phyloP scores from a whole-genome alignment of 2,888 invertebrate genomes.

The Pasiphila rectangulata region DNA sequence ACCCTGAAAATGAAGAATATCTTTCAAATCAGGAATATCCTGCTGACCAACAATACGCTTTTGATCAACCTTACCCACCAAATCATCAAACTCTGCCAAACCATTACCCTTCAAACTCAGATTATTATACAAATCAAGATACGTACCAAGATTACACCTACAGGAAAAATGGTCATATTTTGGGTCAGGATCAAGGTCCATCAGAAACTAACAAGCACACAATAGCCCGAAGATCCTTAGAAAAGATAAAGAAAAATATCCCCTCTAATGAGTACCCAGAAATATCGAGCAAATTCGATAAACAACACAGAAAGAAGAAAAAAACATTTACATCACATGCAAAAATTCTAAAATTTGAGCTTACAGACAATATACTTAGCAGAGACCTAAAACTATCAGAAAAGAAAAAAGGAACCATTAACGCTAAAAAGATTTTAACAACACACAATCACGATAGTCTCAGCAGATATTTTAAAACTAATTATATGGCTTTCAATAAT shows the following conservation, averaged over 20 bases:
- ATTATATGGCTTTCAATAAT: slow-evolving; percentile 45
- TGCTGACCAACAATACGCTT: too few relatives aligned
- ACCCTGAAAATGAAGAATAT: background rate
- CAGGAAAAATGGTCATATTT: background rate
- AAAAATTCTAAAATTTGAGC: slow-evolving; percentile 20
- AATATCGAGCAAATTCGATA: slow-evolving; percentile 35
- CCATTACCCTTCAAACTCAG: background rate
- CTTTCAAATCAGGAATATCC: background rate
- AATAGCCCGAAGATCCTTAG: slow-evolving; percentile 40
- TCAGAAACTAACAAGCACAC: slow-evolving; percentile 34
- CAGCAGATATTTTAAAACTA: slow-evolving; percentile 54
- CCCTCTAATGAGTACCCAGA: slow-evolving; percentile 51
- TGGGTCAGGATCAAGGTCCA: slow-evolving; percentile 7
- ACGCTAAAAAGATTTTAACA: slow-evolving; percentile 48
- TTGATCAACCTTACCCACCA: too few relatives aligned
- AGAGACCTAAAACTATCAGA: slow-evolving; percentile 53
- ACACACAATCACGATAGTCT: slow-evolving; percentile 51
- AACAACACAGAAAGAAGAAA: background rate
- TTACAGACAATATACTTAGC: slow-evolving; percentile 46
- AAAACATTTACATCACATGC: slow-evolving; percentile 6
- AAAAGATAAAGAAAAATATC: slow-evolving; percentile 39
- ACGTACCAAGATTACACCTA: background rate
- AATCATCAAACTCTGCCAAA: too few relatives aligned
- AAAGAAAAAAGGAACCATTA: slow-evolving; percentile 53
- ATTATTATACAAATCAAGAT: too few relatives aligned